Evolutionary conservation across 2,888 invertebrate species (phyloP).

Genomic region (Harmothoe impar): DNA sequence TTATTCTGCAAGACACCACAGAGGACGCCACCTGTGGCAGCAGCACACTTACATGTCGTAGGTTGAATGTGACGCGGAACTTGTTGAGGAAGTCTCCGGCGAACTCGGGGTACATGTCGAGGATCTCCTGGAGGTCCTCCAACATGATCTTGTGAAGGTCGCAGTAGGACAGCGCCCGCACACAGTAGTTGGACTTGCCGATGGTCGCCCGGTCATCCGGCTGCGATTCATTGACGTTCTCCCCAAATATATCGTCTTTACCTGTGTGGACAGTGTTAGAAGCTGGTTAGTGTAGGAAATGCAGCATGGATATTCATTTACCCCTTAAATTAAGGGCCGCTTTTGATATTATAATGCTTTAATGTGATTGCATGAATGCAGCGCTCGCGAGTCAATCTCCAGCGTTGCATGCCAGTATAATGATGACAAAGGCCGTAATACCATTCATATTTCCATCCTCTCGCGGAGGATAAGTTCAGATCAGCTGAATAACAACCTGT

Average conservation of each 20-base stretch:
- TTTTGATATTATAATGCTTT: too few species aligned
- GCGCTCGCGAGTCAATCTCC: too few species aligned
- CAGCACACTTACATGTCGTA: slow-evolving; percentile 77
- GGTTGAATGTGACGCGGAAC: slow-evolving; percentile 82
- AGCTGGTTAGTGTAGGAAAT: slow-evolving; percentile 32
- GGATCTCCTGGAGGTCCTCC: slow-evolving; percentile 80
- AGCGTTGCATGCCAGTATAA: too few species aligned
- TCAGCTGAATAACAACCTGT: too few species aligned
- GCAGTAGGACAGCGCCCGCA: slow-evolving; percentile 82
- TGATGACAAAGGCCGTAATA: too few species aligned
- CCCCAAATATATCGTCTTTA: slow-evolving; percentile 83
- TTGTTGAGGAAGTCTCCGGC: slow-evolving; percentile 79
- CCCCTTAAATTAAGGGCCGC: too few species aligned
- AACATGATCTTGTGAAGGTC: slow-evolving; percentile 83
- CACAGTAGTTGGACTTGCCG: slow-evolving; percentile 82
- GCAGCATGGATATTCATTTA: background rate
- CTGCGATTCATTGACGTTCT: slow-evolving; percentile 74
- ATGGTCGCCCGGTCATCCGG: slow-evolving; percentile 72
- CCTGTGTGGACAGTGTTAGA: slow-evolving; percentile 78
- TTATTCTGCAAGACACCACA: too few species aligned
- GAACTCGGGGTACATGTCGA: slow-evolving; percentile 83
- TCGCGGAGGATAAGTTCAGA: too few species aligned
- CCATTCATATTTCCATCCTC: too few species aligned
- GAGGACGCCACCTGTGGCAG: too few species aligned
- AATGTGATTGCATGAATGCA: too few species aligned